Evolutionary conservation across 2,113 vertebrate genomes (phyloP).

Genomic region (Deroptyus accipitrinus): DNA sequence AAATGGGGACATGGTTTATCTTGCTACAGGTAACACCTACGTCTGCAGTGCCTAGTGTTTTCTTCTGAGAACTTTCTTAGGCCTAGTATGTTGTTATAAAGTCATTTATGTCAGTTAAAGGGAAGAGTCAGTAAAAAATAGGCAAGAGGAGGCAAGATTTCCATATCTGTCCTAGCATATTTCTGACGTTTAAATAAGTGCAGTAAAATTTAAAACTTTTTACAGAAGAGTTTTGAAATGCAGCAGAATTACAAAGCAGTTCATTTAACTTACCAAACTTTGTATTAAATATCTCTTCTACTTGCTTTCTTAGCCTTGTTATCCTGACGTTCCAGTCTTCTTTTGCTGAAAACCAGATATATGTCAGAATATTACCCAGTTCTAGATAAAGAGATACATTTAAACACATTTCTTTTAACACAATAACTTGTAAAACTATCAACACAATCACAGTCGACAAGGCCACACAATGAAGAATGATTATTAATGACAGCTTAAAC

Average conservation of each 20-base stretch:
- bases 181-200: neutral
- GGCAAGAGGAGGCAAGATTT: neutral
- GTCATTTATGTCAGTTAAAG: neutral
- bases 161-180: neutral
- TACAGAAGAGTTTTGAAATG: neutral
- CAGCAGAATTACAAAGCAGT: neutral
- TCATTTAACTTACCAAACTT: slow-evolving; percentile 77
- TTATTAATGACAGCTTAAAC: neutral
- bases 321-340: slow-evolving; percentile 83
- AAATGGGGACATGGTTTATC: neutral
- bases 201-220: neutral
- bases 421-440: neutral
- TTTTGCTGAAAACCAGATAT: slow-evolving; percentile 67
- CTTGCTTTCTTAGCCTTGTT: slow-evolving; percentile 80
- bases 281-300: slow-evolving; percentile 81
- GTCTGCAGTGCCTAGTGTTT: neutral
- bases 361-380: neutral
- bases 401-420: neutral
- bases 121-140: neutral
- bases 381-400: neutral
- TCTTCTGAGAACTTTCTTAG: neutral
- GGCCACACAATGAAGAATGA: neutral
- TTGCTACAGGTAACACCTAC: neutral
- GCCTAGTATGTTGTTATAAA: neutral
- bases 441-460: neutral